Evolutionary conservation across 1,140 invertebrate genomes (phyloP).

Genomic region (Eumaeus atala): DNA sequence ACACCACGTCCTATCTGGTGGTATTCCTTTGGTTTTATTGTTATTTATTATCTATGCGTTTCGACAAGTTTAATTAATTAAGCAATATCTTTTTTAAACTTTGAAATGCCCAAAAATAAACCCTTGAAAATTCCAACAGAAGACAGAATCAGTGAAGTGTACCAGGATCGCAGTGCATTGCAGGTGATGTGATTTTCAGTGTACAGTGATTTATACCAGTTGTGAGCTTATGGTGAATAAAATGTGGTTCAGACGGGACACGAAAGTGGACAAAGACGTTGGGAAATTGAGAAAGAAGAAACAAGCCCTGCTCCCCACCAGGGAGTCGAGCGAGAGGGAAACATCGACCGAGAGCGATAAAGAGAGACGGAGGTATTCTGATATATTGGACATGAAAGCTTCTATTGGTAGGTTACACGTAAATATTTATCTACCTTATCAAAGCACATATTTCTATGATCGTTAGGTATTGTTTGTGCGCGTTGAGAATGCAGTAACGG

Average conservation of each 20-base stretch:
- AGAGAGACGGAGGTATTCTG: conserved; percentile 59
- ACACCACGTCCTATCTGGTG: too few species aligned
- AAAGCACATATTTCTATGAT: conserved; percentile 13
- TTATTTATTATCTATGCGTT: too few species aligned
- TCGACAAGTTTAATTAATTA: too few species aligned
- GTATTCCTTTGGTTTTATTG: too few species aligned
- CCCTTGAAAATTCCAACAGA: too few species aligned
- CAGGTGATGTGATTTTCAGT: neutral
- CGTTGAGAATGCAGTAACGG: neutral
- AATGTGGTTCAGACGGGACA: conserved; percentile 68
- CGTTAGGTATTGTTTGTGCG: neutral
- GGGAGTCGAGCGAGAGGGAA: conserved; percentile 64
- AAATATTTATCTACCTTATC: conserved; percentile 13
- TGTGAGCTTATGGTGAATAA: conserved; percentile 34
- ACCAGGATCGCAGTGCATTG: conserved; percentile 3
- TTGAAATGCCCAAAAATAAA: too few species aligned
- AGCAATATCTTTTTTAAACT: too few species aligned
- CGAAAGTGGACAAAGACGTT: conserved; percentile 55
- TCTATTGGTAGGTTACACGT: conserved; percentile 64
- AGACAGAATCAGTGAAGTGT: neutral
- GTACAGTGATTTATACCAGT: neutral
- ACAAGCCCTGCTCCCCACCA: conserved; percentile 42
- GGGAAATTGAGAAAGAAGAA: conserved; percentile 56
- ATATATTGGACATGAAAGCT: conserved; percentile 62
- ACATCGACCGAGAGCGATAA: conserved; percentile 64